phyloP scores from a whole-genome alignment of 2,797 vertebrate genomes.

The Varecia variegata region DNA sequence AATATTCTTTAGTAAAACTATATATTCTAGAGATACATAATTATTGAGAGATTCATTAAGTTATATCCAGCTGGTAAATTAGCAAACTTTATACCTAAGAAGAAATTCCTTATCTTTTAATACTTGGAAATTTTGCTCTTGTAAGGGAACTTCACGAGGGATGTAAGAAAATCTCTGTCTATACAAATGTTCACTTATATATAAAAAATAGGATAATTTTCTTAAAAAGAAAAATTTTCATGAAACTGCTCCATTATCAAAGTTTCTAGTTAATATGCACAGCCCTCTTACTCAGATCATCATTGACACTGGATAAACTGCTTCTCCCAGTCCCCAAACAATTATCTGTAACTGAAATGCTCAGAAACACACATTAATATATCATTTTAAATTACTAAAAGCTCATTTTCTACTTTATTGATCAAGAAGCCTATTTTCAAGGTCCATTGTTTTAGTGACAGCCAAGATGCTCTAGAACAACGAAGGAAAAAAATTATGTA shows the following conservation, averaged over 20 bases:
- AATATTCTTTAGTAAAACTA: conserved; percentile 13
- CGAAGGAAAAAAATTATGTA: not conserved
- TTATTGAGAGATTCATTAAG: conserved; percentile 39
- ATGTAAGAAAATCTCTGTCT: not conserved
- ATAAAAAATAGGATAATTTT: conserved; percentile 4
- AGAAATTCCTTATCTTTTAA: conserved; percentile 36
- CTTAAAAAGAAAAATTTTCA: conserved; percentile 18
- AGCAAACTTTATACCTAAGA: not conserved
- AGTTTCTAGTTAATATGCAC: not conserved
- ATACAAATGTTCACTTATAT: conserved; percentile 35
- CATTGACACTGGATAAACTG: not conserved
- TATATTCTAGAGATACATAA: not conserved
- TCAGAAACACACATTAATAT: conserved; percentile 5
- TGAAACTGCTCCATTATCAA: not conserved
- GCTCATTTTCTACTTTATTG: conserved; percentile 15
- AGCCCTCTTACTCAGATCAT: not conserved
- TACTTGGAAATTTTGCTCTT: not conserved
- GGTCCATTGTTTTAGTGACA: not conserved
- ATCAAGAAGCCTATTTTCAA: conserved; percentile 23
- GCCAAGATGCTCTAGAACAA: not conserved
- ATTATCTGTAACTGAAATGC: conserved; percentile 14
- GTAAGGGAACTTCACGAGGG: conserved; percentile 6
- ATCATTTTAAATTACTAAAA: conserved; percentile 9
- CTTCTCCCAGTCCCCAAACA: conserved; percentile 36
- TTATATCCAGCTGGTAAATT: conserved; percentile 23